phyloP scores from a whole-genome alignment of 2,797 vertebrate species.

The Chelonia mydas region DNA sequence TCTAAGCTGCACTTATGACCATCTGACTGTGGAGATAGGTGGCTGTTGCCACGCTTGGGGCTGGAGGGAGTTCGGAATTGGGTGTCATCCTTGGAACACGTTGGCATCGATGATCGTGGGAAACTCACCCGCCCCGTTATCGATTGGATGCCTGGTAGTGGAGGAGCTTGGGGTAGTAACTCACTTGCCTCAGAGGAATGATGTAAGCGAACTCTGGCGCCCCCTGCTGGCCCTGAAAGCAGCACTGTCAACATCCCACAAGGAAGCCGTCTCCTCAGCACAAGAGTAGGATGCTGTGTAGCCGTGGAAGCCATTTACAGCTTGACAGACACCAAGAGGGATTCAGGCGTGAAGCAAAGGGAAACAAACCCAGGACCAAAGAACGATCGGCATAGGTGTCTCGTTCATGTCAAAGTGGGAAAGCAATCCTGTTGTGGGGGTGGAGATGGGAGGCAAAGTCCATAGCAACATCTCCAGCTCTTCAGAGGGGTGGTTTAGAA shows the following conservation, averaged over 20 bases:
- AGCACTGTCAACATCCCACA: background rate
- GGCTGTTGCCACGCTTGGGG: no score
- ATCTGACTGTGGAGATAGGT: background rate
- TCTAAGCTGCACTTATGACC: background rate
- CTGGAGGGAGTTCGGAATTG: background rate
- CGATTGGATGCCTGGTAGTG: background rate
- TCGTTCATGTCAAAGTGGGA: background rate
- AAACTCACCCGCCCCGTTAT: background rate
- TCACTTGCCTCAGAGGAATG: background rate
- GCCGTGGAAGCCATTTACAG: background rate
- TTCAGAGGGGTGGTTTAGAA: background rate
- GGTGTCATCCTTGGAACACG: background rate
- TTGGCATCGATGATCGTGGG: background rate
- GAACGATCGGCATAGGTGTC: background rate
- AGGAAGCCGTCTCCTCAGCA: background rate
- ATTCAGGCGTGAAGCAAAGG: background rate
- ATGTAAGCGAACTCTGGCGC: background rate
- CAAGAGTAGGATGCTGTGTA: background rate
- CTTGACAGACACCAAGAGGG: background rate
- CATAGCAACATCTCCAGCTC: background rate
- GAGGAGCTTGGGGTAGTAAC: background rate
- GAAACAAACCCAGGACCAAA: constrained; percentile 40
- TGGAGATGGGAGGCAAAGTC: background rate
- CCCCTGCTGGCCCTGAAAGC: background rate
- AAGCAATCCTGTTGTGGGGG: background rate